These are phyloP conservation scores for Antheraea pernyi DNA, from an alignment of 1,140 invertebrate species.

Conservation along the genomic window DNA sequence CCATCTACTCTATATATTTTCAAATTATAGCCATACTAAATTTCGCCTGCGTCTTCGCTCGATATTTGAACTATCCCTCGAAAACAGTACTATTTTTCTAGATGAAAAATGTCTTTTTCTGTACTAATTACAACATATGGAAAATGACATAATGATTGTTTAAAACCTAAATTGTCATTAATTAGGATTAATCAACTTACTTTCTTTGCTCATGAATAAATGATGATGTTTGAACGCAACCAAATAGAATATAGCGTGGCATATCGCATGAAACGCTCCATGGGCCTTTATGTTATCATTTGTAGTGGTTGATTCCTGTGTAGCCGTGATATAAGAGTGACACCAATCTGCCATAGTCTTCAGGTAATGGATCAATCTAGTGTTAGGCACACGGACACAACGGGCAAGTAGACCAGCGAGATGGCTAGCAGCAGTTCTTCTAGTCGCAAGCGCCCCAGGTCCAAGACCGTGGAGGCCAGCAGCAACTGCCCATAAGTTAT, in stretches of 20 bases:
- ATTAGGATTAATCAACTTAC: slow-evolving; percentile 72
- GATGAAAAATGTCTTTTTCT: too few species aligned
- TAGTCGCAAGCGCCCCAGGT: slow-evolving; percentile 60
- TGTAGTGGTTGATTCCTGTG: slow-evolving; percentile 57
- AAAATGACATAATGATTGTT: too few species aligned
- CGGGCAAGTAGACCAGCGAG: slow-evolving; percentile 64
- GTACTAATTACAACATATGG: too few species aligned
- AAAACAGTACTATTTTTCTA: too few species aligned
- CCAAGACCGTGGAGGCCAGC: slow-evolving; percentile 56
- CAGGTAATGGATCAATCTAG: slow-evolving; percentile 60
- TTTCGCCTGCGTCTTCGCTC: too few species aligned
- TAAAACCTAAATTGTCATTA: too few species aligned
- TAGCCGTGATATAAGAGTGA: slow-evolving; percentile 70
- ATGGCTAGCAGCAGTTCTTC: slow-evolving; percentile 66
- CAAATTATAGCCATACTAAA: too few species aligned
- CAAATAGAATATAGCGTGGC: slow-evolving; percentile 94
- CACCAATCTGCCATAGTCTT: slow-evolving; percentile 74
- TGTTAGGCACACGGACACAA: slow-evolving; percentile 59
- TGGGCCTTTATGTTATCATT: slow-evolving; percentile 82
- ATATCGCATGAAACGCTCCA: slow-evolving; percentile 92
- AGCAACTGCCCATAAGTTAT: slow-evolving; percentile 58
- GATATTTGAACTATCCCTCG: too few species aligned
- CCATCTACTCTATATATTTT: too few species aligned
- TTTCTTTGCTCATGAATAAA: slow-evolving; percentile 86
- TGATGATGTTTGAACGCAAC: slow-evolving; percentile 93